phyloP scores from a whole-genome alignment of 2,113 vertebrate genomes.

The Corythornis cristatus region DNA sequence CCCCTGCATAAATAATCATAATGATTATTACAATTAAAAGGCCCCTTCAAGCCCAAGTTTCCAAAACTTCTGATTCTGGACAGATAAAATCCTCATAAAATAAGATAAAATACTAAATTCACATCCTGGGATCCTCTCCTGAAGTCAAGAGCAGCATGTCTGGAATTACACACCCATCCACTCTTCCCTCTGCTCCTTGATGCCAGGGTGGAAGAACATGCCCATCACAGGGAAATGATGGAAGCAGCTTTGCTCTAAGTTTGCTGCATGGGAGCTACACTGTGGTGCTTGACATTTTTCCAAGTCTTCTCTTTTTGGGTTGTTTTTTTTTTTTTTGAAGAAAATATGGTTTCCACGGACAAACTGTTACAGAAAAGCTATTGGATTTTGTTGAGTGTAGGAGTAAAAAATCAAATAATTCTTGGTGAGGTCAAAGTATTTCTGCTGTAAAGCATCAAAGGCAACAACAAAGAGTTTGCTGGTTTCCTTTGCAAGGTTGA shows the following conservation, averaged over 20 bases:
- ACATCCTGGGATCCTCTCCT: background rate
- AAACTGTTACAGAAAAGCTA: background rate
- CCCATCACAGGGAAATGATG: background rate
- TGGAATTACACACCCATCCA: background rate
- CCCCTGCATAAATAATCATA: background rate
- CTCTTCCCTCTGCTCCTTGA: background rate
- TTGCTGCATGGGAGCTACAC: background rate
- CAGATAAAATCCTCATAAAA: background rate
- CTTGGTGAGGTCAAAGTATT: background rate
- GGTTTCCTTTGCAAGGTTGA: background rate
- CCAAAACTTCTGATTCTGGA: background rate
- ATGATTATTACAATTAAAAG: too few relatives aligned
- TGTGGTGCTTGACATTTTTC: background rate
- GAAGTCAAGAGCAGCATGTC: background rate
- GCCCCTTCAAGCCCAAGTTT: background rate
- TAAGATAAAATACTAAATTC: background rate
- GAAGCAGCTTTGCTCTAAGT: background rate
- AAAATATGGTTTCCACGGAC: background rate
- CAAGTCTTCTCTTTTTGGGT: too few relatives aligned
- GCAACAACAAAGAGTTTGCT: background rate
- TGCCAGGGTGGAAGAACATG: background rate
- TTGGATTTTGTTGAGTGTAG: background rate
- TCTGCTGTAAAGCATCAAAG: constrained; percentile 18
- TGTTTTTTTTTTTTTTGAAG: background rate
- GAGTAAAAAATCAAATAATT: background rate